Conservation (phyloP, 1,140 invertebrate species). For the Macrobrachium nipponense region DNA sequence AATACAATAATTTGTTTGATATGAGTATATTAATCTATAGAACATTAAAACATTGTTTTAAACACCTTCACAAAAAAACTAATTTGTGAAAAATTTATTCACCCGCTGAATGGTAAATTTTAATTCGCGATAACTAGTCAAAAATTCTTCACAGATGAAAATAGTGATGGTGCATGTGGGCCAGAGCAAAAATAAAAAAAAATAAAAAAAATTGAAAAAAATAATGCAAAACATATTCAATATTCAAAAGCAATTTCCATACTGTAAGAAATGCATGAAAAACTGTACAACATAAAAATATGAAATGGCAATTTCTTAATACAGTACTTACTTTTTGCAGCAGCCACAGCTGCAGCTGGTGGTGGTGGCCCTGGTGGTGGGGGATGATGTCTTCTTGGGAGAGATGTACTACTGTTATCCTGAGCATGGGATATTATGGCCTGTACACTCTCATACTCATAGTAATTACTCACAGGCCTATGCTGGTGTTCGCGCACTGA, state of each 20-base stretch:
- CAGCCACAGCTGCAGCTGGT: conserved; percentile 61
- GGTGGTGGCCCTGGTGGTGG: conserved; percentile 64
- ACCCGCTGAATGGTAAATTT: too few relatives aligned
- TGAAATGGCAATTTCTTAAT: neutral
- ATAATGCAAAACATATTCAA: neutral
- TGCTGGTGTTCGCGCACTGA: conserved; percentile 72
- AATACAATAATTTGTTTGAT: too few relatives aligned
- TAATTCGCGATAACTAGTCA: too few relatives aligned
- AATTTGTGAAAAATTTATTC: too few relatives aligned
- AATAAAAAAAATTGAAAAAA: neutral
- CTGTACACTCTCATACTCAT: conserved; percentile 84
- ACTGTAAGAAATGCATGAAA: too few relatives aligned
- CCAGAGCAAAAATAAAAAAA: too few relatives aligned
- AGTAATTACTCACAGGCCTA: conserved; percentile 83
- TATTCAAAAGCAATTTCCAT: neutral
- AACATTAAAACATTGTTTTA: too few relatives aligned
- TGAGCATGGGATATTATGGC: conserved; percentile 68
- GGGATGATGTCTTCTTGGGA: conserved; percentile 66
- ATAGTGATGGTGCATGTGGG: too few relatives aligned
- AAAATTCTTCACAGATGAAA: too few relatives aligned
- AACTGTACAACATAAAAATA: neutral
- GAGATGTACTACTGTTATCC: conserved; percentile 60
- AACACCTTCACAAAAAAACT: too few relatives aligned
- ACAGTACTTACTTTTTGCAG: conserved; percentile 18
- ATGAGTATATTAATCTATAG: too few relatives aligned